phyloP scores from a whole-genome alignment of 2,113 vertebrate species.

The Pontoporia blainvillei region DNA sequence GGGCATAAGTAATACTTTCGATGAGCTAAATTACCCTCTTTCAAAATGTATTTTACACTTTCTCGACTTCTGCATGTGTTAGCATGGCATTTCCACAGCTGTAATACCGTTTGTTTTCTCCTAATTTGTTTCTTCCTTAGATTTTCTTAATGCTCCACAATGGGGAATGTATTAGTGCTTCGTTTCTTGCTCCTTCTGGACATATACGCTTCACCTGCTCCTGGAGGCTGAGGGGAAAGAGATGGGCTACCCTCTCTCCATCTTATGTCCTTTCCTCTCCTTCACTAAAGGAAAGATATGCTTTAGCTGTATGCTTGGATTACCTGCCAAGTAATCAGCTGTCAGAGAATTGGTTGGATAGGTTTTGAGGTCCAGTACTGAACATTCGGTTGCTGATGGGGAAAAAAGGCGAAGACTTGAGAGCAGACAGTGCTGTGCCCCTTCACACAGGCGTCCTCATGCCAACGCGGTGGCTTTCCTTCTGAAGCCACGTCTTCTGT shows the following conservation, averaged over 20 bases:
- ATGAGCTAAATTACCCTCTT: conserved; percentile 9
- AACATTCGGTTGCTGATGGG: background rate
- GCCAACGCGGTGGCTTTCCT: background rate
- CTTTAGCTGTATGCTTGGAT: background rate
- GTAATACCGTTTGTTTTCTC: background rate
- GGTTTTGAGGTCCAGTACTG: background rate
- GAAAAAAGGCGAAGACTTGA: background rate
- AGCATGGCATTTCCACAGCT: background rate
- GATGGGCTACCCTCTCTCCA: background rate
- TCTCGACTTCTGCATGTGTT: conserved; percentile 34
- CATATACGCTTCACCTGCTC: background rate
- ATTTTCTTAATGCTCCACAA: background rate
- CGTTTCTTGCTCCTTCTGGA: background rate
- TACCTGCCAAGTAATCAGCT: background rate
- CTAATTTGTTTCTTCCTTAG: background rate
- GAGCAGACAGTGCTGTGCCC: background rate
- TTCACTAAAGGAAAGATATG: background rate
- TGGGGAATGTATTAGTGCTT: background rate
- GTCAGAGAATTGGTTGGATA: background rate
- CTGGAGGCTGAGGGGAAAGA: background rate
- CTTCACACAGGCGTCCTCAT: fast-evolving
- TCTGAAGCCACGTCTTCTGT: background rate
- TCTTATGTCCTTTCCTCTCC: background rate
- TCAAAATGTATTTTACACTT: conserved; percentile 50
- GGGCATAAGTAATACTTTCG: conserved; percentile 8